phyloP scores from a whole-genome alignment of 2,797 vertebrate species.

The Onychomys arenicola region DNA sequence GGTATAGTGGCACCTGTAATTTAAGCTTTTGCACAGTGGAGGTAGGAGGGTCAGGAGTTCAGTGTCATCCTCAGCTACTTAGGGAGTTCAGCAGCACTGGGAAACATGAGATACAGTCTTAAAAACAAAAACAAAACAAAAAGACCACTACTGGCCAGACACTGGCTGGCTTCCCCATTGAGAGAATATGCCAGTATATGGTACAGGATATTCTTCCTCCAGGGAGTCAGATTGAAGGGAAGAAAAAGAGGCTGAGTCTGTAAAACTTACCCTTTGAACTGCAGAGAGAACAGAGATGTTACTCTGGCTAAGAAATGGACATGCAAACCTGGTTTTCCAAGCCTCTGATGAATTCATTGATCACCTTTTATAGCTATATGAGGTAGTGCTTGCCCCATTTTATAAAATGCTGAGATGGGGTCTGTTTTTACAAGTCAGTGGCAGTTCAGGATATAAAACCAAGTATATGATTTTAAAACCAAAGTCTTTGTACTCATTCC shows the following conservation, averaged over 20 bases:
- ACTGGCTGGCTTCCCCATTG: fast-evolving
- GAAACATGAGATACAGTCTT: background rate
- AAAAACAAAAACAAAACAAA: background rate
- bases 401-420: background rate
- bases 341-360: background rate
- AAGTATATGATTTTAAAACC: background rate
- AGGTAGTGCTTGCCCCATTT: background rate
- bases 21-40: background rate
- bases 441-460: background rate
- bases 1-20: background rate
- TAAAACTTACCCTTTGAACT: background rate
- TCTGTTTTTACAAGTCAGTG: background rate
- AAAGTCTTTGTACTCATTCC: background rate
- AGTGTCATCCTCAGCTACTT: background rate
- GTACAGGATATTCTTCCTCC: background rate
- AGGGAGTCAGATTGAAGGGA: background rate
- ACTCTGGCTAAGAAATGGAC: background rate
- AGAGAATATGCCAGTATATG: background rate
- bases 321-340: background rate
- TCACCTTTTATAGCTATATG: no score
- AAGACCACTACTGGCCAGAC: no score
- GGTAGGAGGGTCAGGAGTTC: background rate
- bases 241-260: background rate
- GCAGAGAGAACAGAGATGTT: background rate
- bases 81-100: background rate